Percentiles rank a stretch among this genome's conserved stretches.
phyloP scores from a whole-genome alignment of 2,113 vertebrate genomes.

The Corydoras sp. region DNA sequence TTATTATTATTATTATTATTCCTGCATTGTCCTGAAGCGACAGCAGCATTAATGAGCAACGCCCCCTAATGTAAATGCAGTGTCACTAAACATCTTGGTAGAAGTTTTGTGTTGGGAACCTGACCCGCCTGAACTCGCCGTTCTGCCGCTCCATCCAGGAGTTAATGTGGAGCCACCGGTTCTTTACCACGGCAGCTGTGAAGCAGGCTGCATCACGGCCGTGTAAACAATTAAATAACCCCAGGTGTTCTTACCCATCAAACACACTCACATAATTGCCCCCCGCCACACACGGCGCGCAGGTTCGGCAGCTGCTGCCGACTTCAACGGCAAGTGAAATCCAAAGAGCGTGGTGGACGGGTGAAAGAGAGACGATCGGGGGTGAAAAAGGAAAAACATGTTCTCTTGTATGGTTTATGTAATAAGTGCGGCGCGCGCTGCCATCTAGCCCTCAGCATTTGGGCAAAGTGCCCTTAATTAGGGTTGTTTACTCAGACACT shows the following conservation, averaged over 20 bases:
- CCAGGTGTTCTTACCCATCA: neutral
- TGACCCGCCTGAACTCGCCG: too few relatives aligned
- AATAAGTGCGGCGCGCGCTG: neutral
- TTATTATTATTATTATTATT: too few relatives aligned
- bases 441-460: neutral
- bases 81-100: too few relatives aligned
- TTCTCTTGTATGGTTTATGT: neutral
- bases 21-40: too few relatives aligned
- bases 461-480: neutral
- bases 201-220: too few relatives aligned
- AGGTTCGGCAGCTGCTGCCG: conserved; percentile 4
- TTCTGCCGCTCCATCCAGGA: too few relatives aligned
- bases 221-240: neutral
- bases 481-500: neutral
- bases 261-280: conserved; percentile 1
- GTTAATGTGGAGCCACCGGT: neutral
- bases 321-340: conserved; percentile 1
- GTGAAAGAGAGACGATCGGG: neutral
- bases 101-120: too few relatives aligned
- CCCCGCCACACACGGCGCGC: too few relatives aligned
- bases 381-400: neutral
- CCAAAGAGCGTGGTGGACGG: neutral
- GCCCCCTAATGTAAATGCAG: too few relatives aligned
- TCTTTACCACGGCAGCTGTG: neutral
- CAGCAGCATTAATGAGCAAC: too few relatives aligned